Base-by-base conservation (phyloP, 2,888 invertebrate genomes). In the Lithophane semibrunnea region DNA sequence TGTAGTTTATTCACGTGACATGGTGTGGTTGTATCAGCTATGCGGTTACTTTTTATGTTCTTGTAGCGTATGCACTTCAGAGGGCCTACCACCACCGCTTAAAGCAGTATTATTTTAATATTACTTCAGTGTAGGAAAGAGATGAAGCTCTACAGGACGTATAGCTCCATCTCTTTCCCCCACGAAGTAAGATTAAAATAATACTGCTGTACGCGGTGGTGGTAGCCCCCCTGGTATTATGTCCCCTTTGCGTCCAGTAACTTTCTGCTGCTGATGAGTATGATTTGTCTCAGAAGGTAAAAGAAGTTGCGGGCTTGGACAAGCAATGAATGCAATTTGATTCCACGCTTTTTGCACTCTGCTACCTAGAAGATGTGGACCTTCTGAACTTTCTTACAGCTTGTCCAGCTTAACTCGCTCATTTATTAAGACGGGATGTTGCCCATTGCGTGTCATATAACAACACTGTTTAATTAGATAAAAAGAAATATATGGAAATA, bases 381-480 rank as follows among this genome's bases (percentile, higher is more conserved):
- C 70, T 82, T 85, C 77, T 85, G 70, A 18, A 42, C 0, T 12
- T 44, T 13, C 18, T n/a, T 52, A 24, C 29, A 16, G 2, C 9
- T 13, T 65, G 63, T 13, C 49, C 61, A 21, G 9, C n/a, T 13
- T 24, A 79, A 73, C 66, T 77, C 52, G 73, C 21, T 56, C 61
- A 77, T 77, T 71, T 64, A 67, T 75, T 80, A 80, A 73, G 73
- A 82, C 83, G 74, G 86, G 83, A 84, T 86, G 83, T 82, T 42
- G 83, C 54, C 69, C 49, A 82, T 85, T 85, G 82, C 77, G 67
- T 82, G 65, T 85, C 82, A 73, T 69, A 37, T 83, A 68, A 47
- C 83, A 75, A 74, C 76, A 78, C 72, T 70, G 74, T 66, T 82
- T 84, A 86, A 86, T 84, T 78, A 84, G 69, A 82, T 83, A 37